A percentile compares a stretch with the other conserved stretches of the same genome.
Evolutionary conservation across 2,888 invertebrate genomes (phyloP).

Genomic region (Drepana falcataria): DNA sequence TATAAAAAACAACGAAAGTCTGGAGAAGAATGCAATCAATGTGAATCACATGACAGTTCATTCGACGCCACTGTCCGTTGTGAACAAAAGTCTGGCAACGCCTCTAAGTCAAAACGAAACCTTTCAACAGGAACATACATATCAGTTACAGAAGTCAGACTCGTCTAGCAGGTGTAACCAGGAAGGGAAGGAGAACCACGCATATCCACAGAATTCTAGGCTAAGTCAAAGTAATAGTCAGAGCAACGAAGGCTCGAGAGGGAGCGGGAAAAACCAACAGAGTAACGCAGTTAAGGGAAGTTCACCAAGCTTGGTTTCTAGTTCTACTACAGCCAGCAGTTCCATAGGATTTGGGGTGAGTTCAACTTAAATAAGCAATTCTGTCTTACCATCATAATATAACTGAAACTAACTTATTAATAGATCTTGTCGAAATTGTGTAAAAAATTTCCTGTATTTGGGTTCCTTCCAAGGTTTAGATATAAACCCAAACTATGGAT

Average conservation of each 20-base stretch:
- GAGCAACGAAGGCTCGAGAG: slow-evolving; percentile 55
- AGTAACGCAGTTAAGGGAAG: slow-evolving; percentile 53
- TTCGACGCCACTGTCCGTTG: slow-evolving; percentile 72
- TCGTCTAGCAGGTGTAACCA: slow-evolving; percentile 73
- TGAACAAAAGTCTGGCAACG: slow-evolving; percentile 82
- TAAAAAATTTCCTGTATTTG: no score
- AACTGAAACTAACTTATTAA: slow-evolving; percentile 4
- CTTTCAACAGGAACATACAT: slow-evolving; percentile 73
- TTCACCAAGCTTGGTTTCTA: slow-evolving; percentile 62
- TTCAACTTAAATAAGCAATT: slow-evolving; percentile 7
- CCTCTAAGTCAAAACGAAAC: slow-evolving; percentile 79
- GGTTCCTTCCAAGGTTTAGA: no score
- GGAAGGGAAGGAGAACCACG: slow-evolving; percentile 76
- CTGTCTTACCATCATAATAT: background rate
- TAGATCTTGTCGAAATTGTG: slow-evolving; percentile 12
- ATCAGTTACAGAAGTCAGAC: slow-evolving; percentile 76
- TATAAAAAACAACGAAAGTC: slow-evolving; percentile 51
- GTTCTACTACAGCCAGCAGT: slow-evolving; percentile 53
- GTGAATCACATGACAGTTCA: slow-evolving; percentile 77
- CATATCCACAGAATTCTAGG: slow-evolving; percentile 73
- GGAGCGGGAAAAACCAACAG: slow-evolving; percentile 47
- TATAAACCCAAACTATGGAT: no score
- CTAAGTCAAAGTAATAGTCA: slow-evolving; percentile 67
- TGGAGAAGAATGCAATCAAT: slow-evolving; percentile 61
- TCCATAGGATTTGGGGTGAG: slow-evolving; percentile 73